Evolutionary conservation across 2,797 vertebrate species (phyloP), one percentile per base, ranked within the genome.

Genomic region (Crax fasciolata): DNA sequence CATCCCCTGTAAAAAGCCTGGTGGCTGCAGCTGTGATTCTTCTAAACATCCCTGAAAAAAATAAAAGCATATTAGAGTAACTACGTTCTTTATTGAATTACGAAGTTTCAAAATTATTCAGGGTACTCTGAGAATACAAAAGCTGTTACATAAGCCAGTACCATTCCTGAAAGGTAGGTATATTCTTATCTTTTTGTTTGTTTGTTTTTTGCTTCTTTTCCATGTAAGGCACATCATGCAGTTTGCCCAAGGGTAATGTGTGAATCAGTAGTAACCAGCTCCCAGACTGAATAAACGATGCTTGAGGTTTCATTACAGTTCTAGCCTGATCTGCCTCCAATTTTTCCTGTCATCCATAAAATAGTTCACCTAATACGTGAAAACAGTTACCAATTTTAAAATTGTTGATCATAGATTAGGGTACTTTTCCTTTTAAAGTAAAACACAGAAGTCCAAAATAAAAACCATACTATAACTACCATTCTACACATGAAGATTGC

Each of bases 1-100:
- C n/a, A 55, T 99, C 99, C 3, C 97, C 98, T 72, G 98, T 99
- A 89, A 99, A 98, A 52, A 99, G 98, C 41, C 98, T 98, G 44
- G 98, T 99, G 79, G 99, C 99, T 59, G 99, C 99, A 28, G 98
- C 98, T 4, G 99, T 99, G 97, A 99, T 99, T 96, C 99, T 98
- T 93, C 99, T 98, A 97, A 99, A 99, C 98, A 98, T 99, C 79
- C 99, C 99, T 99, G 95, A 76, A 95, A 95, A 66, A 27, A 83
- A 83, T 4, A 87, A 62, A 83, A 38, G 3, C 11, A 18, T 6
- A 25, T 94, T 86, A 92, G 13, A 92, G 17, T 62, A 87, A 74
- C 23, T 52, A 55, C 6, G 19, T 7, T 62, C 14, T 46, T 68
- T 23, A 27, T 19, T 74, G 46, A 89, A 73, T 55, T 78, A 9